These are phyloP conservation scores for Coracopsis vasa DNA, from an alignment of 2,113 vertebrate species.

Conservation along the genomic window DNA sequence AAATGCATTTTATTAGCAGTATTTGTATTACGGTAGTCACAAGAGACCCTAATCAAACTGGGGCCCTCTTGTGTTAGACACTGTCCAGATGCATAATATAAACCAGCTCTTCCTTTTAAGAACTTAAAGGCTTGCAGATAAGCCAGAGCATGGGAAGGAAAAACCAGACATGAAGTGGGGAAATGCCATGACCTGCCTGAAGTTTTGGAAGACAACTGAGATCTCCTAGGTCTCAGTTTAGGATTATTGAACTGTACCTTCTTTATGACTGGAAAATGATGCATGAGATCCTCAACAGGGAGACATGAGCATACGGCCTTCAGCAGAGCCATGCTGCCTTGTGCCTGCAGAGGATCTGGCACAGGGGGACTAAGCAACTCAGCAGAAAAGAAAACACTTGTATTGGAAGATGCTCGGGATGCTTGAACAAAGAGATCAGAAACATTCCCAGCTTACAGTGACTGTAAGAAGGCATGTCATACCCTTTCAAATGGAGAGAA, in stretches of 20 bases:
- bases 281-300: neutral
- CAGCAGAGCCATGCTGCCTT: neutral
- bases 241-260: neutral
- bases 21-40: neutral
- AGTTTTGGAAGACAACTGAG: neutral
- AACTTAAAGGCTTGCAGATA: slow-evolving; percentile 30
- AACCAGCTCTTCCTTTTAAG: slow-evolving; percentile 42
- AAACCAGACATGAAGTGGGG: neutral
- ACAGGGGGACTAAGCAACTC: accelerated
- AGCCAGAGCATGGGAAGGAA: slow-evolving; percentile 6
- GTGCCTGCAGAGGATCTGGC: neutral
- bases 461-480: neutral
- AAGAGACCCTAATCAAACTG: slow-evolving; percentile 44
- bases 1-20: slow-evolving; percentile 6
- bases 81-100: slow-evolving; percentile 33
- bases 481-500: neutral
- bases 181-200: neutral
- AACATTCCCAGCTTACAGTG: neutral
- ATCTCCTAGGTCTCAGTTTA: neutral
- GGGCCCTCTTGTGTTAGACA: slow-evolving; percentile 31
- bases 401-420: neutral
- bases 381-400: neutral
- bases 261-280: neutral
- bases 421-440: neutral
- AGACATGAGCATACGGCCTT: neutral